Evolutionary conservation across 2,113 vertebrate genomes (phyloP).

Genomic region (Mastomys natalensis): DNA sequence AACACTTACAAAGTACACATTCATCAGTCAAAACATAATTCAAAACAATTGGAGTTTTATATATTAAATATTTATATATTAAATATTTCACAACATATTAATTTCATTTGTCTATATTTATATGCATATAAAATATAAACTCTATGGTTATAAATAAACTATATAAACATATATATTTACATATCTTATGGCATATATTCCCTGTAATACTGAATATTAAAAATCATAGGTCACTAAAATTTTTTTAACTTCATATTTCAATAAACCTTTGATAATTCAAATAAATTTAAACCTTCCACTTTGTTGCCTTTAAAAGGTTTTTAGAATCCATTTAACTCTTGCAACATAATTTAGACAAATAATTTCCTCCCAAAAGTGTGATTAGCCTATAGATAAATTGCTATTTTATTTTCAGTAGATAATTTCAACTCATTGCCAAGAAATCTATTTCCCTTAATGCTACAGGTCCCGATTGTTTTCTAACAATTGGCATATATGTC

Average conservation of each 20-base stretch:
- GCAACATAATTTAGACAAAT: slow-evolving; percentile 57
- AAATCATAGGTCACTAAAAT: neutral
- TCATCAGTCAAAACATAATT: neutral
- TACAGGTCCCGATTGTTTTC: slow-evolving; percentile 50
- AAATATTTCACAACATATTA: slow-evolving; percentile 11
- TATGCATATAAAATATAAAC: no score
- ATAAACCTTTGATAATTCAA: slow-evolving; percentile 15
- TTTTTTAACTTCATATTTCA: slow-evolving; percentile 29
- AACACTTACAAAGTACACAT: neutral
- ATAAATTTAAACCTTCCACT: slow-evolving; percentile 55
- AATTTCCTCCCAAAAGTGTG: slow-evolving; percentile 36
- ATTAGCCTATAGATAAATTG: slow-evolving; percentile 44
- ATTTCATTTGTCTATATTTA: neutral
- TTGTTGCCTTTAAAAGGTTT: slow-evolving; percentile 28
- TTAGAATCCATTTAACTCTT: neutral
- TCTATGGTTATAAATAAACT: no score
- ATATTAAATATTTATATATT: neutral
- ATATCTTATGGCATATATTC: neutral
- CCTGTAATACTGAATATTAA: neutral
- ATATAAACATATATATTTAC: no score
- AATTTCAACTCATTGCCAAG: slow-evolving; percentile 39
- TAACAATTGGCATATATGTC: slow-evolving; percentile 49
- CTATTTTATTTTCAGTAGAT: slow-evolving; percentile 66
- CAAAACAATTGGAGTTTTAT: neutral
- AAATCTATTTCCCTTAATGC: slow-evolving; percentile 58